Evolutionary conservation across 2,113 vertebrate species (phyloP), one percentile per base, ranked within the genome.

Genomic region (Pteruthius melanotis): DNA sequence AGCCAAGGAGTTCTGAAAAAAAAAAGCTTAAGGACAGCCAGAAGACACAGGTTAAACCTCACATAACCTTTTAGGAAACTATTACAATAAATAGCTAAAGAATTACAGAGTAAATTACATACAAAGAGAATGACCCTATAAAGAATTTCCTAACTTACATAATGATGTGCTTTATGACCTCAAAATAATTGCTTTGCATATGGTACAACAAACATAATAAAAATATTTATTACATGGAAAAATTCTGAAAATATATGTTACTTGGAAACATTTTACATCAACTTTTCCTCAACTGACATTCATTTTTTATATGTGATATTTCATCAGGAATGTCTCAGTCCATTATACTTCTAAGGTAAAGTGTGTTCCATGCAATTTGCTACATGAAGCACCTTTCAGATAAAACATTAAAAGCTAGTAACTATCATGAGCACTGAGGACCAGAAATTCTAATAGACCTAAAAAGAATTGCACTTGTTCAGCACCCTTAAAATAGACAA

Each of bases 321-420:
- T 89, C 33, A 87, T 74, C 40, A 78, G 56, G 27, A 83, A 83
- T 37, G 26, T 75, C 52, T 83, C 56, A 63, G 86, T 19, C 13
- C 60, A 63, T 94, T 92, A 78, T 47, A 39, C 39, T 54, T 80
- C n/a, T 40, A 65, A 86, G 31, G 35, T 27, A 64, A 87, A 72
- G 3, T 24, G 35, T 54, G 76, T 89, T 86, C 68, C 83, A 52
- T 77, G 60, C 60, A 81, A 70, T 93, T 94, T 90, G 50, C 76
- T 83, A 81, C 56, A 63, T 10, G 20, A 88, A 93, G 30, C 68
- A 77, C 33, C 49, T 87, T 93, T 77, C 47, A 83, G 77, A 66
- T 56, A 70, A 96, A 90, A 94, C 35, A 88, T 66, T 90, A 83
- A 92, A 94, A 94, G 42, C 42, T 39, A 68, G 31, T 76, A 76